Evolutionary conservation across 2,888 invertebrate genomes (phyloP).

Genomic region (Troides aeacus): DNA sequence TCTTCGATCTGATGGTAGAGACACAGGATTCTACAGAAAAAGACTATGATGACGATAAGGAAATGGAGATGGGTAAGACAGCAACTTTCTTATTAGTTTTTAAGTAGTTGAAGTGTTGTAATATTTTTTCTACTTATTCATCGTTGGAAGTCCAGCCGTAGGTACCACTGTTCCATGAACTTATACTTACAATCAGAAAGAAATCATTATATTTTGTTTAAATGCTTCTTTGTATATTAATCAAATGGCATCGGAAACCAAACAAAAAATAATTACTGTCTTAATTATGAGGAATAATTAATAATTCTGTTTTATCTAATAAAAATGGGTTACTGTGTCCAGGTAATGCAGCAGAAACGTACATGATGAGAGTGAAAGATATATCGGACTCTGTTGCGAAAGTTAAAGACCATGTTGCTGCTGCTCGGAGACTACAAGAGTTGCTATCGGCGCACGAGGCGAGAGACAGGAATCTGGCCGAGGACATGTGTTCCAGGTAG

Average conservation of each 20-base stretch:
- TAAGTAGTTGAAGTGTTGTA: no score
- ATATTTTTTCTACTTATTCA: no score
- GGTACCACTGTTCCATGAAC: no score
- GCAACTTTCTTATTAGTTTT: no score
- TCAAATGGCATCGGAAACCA: no score
- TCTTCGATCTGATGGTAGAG: constrained; percentile 87
- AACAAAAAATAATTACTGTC: no score
- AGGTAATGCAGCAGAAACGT: constrained; percentile 63
- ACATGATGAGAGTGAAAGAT: constrained; percentile 77
- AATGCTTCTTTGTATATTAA: no score
- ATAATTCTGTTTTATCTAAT: no score
- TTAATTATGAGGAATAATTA: no score
- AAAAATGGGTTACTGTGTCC: not conserved
- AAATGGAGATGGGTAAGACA: constrained; percentile 71
- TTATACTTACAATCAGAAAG: no score
- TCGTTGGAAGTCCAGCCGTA: no score
- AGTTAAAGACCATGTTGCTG: constrained; percentile 81
- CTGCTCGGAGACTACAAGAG: constrained; percentile 84
- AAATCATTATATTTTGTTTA: no score
- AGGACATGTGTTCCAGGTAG: constrained; percentile 83
- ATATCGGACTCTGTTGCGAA: constrained; percentile 83
- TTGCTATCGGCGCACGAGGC: constrained; percentile 82
- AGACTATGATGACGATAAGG: constrained; percentile 74
- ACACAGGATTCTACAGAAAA: constrained; percentile 75
- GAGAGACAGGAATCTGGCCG: constrained; percentile 89